These are phyloP conservation scores for Marmota flaviventris DNA, from an alignment of 2,113 vertebrate species.

Conservation along the genomic window DNA sequence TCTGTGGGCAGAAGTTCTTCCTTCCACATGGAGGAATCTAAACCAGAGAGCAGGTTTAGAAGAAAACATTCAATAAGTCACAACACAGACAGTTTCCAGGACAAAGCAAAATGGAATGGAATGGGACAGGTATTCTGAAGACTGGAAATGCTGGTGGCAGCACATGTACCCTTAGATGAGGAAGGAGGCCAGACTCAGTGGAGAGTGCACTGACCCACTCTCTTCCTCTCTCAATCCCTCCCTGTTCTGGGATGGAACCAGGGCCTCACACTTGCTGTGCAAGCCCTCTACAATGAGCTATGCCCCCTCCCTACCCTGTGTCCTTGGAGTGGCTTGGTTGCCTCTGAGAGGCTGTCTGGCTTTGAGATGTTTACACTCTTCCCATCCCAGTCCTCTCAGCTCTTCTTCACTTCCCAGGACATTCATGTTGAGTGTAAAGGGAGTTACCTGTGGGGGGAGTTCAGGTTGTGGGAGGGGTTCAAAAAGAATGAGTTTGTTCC, in stretches of 20 bases:
- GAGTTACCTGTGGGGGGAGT: not conserved
- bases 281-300: too few species aligned
- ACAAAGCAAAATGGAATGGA: too few species aligned
- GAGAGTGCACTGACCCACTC: not conserved
- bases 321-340: too few species aligned
- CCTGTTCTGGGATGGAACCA: too few species aligned
- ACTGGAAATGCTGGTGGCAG: fast-evolving
- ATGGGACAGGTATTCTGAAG: not conserved
- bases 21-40: not conserved
- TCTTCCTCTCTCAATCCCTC: not conserved
- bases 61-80: not conserved
- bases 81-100: not conserved
- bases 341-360: too few species aligned
- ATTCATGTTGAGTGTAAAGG: fast-evolving
- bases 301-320: too few species aligned
- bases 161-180: not conserved
- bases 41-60: not conserved
- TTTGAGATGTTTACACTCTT: not conserved
- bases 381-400: too few species aligned
- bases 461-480: not conserved
- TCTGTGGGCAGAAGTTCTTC: too few species aligned
- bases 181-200: fast-evolving
- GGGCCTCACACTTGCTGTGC: too few species aligned
- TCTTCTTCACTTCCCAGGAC: not conserved
- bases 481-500: not conserved